A percentile compares a stretch with the other conserved stretches of the same genome.
These are phyloP conservation scores for Lagocephalus sceleratus DNA, from an alignment of 2,797 vertebrate genomes.

Conservation along the genomic window DNA sequence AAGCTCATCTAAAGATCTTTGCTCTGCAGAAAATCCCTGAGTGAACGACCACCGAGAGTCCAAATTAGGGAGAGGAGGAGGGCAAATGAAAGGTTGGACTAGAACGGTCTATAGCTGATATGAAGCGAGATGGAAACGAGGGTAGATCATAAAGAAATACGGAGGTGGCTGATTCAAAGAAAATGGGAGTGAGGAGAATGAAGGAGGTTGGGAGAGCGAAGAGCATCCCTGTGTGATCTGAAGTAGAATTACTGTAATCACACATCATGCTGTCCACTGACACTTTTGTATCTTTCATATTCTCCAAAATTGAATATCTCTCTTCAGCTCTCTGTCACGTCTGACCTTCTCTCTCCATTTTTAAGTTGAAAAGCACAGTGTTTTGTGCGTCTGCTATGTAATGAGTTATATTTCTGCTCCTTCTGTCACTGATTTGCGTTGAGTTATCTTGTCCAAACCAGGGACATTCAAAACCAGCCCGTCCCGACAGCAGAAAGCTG, in stretches of 20 bases:
- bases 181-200: slow-evolving; percentile 8
- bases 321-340: background rate
- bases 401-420: background rate
- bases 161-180: slow-evolving; percentile 6
- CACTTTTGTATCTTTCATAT: slow-evolving; percentile 11
- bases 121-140: slow-evolving; percentile 13
- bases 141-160: slow-evolving; percentile 4
- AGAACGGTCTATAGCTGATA: slow-evolving; percentile 20
- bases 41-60: background rate
- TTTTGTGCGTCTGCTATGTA: too few relatives aligned
- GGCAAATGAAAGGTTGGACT: slow-evolving; percentile 1
- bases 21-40: too few relatives aligned
- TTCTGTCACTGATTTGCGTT: background rate
- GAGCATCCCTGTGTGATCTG: slow-evolving; percentile 37
- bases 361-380: background rate
- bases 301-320: slow-evolving; percentile 2
- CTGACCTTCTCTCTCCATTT: background rate
- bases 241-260: slow-evolving; percentile 61
- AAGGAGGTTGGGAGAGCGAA: slow-evolving; percentile 26
- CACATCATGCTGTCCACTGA: slow-evolving; percentile 43
- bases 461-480: background rate
- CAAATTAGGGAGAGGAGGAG: background rate
- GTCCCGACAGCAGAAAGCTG: background rate
- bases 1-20: background rate
- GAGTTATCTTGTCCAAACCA: too few relatives aligned